Evolutionary conservation across 2,113 vertebrate species (phyloP).

Genomic region (Vulpes vulpes): DNA sequence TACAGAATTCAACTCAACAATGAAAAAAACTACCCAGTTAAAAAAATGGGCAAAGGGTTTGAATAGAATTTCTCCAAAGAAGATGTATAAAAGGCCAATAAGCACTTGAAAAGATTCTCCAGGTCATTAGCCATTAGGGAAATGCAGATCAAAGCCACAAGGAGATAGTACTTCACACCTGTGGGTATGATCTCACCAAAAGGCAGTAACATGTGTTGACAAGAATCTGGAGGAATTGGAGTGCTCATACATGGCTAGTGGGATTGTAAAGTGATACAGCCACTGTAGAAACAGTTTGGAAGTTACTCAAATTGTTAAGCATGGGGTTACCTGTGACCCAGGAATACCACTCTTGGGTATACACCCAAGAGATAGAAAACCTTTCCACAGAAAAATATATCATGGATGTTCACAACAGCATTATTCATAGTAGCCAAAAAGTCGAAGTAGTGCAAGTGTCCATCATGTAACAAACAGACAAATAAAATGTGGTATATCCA

Average conservation of each 20-base stretch:
- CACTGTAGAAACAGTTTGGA: conserved; percentile 44
- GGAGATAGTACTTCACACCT: neutral
- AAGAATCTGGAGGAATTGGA: neutral
- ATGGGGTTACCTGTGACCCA: neutral
- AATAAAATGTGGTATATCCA: conserved; percentile 19
- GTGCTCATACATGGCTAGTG: neutral
- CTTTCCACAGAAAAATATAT: neutral
- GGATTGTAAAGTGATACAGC: neutral
- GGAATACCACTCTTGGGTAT: neutral
- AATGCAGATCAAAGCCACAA: conserved; percentile 29
- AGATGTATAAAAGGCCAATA: neutral
- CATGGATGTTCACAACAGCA: neutral
- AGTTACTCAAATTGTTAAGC: conserved; percentile 37
- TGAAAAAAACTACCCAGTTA: conserved; percentile 33
- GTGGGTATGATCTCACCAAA: neutral
- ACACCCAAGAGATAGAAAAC: conserved; percentile 39
- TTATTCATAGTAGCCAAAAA: conserved; percentile 25
- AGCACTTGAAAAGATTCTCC: conserved; percentile 39
- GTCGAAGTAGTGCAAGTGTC: neutral
- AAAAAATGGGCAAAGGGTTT: conserved; percentile 45
- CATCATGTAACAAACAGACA: neutral
- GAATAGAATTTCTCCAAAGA: conserved; percentile 24
- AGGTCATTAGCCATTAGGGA: neutral
- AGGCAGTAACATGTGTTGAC: neutral
- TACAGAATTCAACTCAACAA: conserved; percentile 20